These are phyloP conservation scores for Brachyrhaphis roseni DNA, from an alignment of 2,797 vertebrate species.

Conservation along the genomic window DNA sequence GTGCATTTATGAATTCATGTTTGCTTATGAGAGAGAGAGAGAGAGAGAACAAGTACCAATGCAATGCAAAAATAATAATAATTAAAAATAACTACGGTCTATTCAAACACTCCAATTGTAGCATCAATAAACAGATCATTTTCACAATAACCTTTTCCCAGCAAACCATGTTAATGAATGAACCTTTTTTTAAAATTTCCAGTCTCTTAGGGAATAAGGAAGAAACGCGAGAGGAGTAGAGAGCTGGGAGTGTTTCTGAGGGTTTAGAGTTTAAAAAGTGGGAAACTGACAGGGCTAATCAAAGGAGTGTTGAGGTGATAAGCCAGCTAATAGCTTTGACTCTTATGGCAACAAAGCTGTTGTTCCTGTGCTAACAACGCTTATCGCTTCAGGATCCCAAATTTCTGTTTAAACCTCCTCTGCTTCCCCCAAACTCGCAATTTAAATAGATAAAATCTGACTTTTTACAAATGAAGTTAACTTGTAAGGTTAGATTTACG, in stretches of 20 bases:
- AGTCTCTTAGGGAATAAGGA: not conserved
- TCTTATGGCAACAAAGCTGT: conserved; percentile 24
- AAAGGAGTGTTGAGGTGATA: conserved; percentile 49
- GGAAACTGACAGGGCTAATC: conserved; percentile 45
- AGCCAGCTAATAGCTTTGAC: conserved; percentile 53
- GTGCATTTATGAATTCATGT: conserved; percentile 4
- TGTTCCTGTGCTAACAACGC: conserved; percentile 21
- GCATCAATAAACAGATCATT: conserved; percentile 31
- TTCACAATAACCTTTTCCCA: conserved; percentile 20
- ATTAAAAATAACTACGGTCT: conserved; percentile 5
- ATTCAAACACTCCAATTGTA: conserved; percentile 3
- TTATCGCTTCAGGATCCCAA: conserved; percentile 36
- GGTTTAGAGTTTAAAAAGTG: conserved; percentile 27
- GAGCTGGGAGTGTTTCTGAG: conserved; percentile 21
- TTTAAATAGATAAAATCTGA: conserved; percentile 10
- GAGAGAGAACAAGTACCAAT: conserved; percentile 1
- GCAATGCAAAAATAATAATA: not conserved
- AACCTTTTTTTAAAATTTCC: not conserved
- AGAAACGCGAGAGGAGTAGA: conserved; percentile 1
- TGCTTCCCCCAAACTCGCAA: conserved; percentile 12
- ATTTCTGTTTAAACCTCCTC: conserved; percentile 13
- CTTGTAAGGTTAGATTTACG: not conserved
- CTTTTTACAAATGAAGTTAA: not conserved
- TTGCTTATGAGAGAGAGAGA: not conserved
- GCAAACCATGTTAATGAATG: conserved; percentile 7